Evolutionary conservation across 1,140 invertebrate genomes (phyloP), one percentile per base, ranked within the genome.

Genomic region (Drosophila sp.): DNA sequence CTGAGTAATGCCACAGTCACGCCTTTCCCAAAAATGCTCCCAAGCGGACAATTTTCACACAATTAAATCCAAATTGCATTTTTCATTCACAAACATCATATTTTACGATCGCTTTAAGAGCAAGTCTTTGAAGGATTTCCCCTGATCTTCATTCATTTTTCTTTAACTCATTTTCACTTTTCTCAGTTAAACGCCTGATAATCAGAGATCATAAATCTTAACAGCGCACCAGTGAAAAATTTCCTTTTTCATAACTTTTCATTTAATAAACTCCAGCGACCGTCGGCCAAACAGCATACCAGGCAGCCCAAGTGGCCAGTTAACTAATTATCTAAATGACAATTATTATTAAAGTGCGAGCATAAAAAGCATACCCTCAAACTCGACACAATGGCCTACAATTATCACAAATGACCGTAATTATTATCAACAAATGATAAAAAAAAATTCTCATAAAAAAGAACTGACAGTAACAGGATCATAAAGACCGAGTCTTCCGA

Each of bases 391-490:
- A 89, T 87, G 72, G 76, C 69, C 58, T 48, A 89, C 76, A 87
- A 87, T 87, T 87, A 87, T 87, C 83, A 73, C 79, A 87, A 87
- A 89, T 87, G 83, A 87, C 83, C 84, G 83, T 89, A 87, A 89
- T 87, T 89, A 89, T 87, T 89, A 87, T 89, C 83, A 87, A 89
- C 76, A 89, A 83, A 82, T 74, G 63, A 76, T 80, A 76, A 54
- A 76, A 62, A 27, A 50, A 74, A 57, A 43, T 5, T 13, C 11
- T 4, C 5, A 13, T 38, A 38, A 38, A 9, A 67, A 45, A 21
- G n/a, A 74, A 32, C 67, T 29, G 38, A 43, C 65, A 57, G 46
- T 73, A 76, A 64, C 76, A 87, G 82, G 78, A 87, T 72, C 66
- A 59, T 86, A 87, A 87, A 87, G 77, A 70, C 64, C 57, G 14